phyloP scores from a whole-genome alignment of 2,888 invertebrate species.

The Unio pictorum region DNA sequence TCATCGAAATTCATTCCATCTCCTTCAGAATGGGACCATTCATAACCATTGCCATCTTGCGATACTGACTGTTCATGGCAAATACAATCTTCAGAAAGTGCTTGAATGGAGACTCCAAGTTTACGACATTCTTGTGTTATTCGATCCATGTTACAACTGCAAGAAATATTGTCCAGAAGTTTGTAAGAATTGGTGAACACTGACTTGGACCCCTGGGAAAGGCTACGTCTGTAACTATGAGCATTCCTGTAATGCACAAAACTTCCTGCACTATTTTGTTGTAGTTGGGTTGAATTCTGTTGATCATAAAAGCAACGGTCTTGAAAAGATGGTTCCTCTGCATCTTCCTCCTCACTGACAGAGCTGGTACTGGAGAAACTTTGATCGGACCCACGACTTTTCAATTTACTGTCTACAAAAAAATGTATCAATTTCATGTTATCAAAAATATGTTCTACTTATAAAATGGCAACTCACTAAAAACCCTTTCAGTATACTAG shows the following conservation, averaged over 20 bases:
- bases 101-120: constrained; percentile 41
- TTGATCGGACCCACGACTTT: constrained; percentile 16
- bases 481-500: too few relatives aligned
- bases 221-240: too few relatives aligned
- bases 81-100: constrained; percentile 33
- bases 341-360: constrained; percentile 51
- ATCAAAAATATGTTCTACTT: too few relatives aligned
- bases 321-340: background rate
- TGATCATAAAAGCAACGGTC: too few relatives aligned
- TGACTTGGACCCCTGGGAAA: too few relatives aligned
- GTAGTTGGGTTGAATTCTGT: background rate
- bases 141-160: background rate
- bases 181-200: background rate
- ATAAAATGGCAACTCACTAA: too few relatives aligned
- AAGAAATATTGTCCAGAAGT: background rate
- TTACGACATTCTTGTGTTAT: constrained; percentile 38
- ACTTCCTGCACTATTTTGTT: too few relatives aligned
- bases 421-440: background rate
- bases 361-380: constrained; percentile 49
- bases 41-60: too few relatives aligned
- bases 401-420: background rate
- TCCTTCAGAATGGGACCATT: too few relatives aligned
- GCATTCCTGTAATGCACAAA: too few relatives aligned
- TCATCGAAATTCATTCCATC: too few relatives aligned
- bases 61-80: too few relatives aligned